Evolutionary conservation across 1,140 invertebrate genomes (phyloP).

Genomic region (Pseudobourletiella spinata): DNA sequence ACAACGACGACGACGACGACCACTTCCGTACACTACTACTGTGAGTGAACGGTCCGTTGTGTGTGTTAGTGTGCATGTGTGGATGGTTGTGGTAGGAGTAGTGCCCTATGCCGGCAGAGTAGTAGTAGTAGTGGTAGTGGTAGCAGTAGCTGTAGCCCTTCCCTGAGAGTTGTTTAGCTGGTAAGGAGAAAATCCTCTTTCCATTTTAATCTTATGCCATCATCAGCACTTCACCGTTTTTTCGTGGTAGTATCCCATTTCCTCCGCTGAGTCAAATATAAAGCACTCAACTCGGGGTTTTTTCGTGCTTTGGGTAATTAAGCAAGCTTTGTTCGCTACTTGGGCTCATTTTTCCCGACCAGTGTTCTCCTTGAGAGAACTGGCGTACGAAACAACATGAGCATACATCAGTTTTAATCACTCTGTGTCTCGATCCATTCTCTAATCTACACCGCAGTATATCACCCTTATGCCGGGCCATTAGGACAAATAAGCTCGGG

Average conservation of each 20-base stretch:
- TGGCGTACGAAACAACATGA: constrained; percentile 22
- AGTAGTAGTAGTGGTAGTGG: neutral
- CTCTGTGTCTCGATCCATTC: constrained; percentile 29
- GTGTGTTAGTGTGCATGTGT: neutral
- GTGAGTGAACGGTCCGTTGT: no score
- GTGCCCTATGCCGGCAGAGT: no score
- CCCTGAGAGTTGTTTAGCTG: neutral
- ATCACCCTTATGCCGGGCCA: constrained; percentile 26
- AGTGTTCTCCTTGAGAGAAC: constrained; percentile 7
- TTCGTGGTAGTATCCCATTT: constrained; percentile 34
- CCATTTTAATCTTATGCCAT: constrained; percentile 35
- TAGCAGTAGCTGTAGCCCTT: no score
- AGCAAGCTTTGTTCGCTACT: constrained; percentile 36
- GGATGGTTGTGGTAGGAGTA: neutral
- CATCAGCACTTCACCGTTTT: constrained; percentile 34
- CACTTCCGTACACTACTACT: no score
- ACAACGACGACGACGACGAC: no score
- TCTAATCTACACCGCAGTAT: constrained; percentile 33
- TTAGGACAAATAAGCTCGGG: constrained; percentile 21
- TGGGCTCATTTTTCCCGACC: constrained; percentile 33
- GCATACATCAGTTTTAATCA: constrained; percentile 36
- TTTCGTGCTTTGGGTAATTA: constrained; percentile 36
- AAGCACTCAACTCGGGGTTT: constrained; percentile 32
- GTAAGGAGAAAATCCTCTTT: constrained; percentile 32
- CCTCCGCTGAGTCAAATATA: constrained; percentile 35